Evolutionary conservation across 2,113 vertebrate genomes (phyloP).

Genomic region (Pipra filicauda): DNA sequence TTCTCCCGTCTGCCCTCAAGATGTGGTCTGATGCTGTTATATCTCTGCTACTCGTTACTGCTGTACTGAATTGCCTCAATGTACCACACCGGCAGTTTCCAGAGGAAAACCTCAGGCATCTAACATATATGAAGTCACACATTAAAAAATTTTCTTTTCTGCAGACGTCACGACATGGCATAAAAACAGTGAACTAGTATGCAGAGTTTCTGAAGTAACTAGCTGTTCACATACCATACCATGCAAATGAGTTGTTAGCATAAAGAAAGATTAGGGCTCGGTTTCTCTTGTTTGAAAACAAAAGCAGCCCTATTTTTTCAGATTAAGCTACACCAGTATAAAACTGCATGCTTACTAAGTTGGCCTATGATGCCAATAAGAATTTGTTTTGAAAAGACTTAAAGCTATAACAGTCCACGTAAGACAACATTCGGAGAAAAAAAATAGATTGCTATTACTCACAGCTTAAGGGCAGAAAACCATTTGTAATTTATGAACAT

Average conservation of each 20-base stretch:
- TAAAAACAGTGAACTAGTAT: neutral
- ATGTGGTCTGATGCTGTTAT: neutral
- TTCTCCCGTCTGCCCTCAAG: neutral
- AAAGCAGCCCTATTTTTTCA: neutral
- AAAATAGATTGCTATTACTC: conserved; percentile 28
- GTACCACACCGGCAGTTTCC: neutral
- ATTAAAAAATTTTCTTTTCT: neutral
- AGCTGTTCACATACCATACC: neutral
- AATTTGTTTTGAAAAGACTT: conserved; percentile 40
- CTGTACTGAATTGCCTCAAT: neutral
- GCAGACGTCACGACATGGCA: neutral
- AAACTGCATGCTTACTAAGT: neutral
- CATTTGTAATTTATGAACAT: conserved; percentile 67
- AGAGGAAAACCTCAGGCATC: neutral
- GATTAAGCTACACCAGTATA: neutral
- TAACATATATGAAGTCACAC: neutral
- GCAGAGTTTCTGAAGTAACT: neutral
- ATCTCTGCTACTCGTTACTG: neutral
- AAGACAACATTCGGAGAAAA: neutral
- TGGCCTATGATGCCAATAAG: neutral
- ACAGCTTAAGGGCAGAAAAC: conserved; percentile 59
- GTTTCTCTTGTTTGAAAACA: conserved; percentile 30
- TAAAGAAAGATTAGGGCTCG: neutral
- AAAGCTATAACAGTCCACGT: conserved; percentile 15
- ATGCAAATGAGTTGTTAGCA: neutral